These are phyloP conservation scores for Crotophaga sulcirostris DNA, from an alignment of 2,113 vertebrate species.

Conservation along the genomic window DNA sequence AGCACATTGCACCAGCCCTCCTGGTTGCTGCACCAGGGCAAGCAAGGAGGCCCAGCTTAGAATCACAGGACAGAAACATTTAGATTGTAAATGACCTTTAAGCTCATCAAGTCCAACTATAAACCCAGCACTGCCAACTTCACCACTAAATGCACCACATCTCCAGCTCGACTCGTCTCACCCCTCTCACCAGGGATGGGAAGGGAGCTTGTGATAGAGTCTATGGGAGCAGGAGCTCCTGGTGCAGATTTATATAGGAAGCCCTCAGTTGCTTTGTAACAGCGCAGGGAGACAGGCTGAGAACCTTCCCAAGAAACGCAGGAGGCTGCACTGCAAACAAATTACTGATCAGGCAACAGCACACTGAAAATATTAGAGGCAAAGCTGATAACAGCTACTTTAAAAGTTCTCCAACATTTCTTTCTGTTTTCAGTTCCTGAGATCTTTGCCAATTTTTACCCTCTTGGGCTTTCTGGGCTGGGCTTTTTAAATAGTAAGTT, in stretches of 20 bases:
- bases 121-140: no score
- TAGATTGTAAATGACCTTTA: no score
- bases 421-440: not conserved
- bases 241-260: accelerated
- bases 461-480: not conserved
- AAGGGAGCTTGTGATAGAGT: not conserved
- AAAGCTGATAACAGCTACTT: not conserved
- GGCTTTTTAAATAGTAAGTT: not conserved
- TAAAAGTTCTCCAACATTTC: not conserved
- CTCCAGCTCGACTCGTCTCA: accelerated
- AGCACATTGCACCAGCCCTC: not conserved
- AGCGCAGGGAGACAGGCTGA: not conserved
- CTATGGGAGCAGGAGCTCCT: not conserved
- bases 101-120: no score
- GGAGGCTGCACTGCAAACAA: not conserved
- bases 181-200: accelerated
- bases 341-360: not conserved
- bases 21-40: not conserved
- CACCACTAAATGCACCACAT: no score
- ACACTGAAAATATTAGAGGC: not conserved
- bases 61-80: no score
- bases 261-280: not conserved
- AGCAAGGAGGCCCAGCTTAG: accelerated
- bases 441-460: not conserved
- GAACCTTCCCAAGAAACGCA: not conserved